These are phyloP conservation scores for Oryzaephilus surinamensis DNA, from an alignment of 1,140 invertebrate species.

Conservation along the genomic window DNA sequence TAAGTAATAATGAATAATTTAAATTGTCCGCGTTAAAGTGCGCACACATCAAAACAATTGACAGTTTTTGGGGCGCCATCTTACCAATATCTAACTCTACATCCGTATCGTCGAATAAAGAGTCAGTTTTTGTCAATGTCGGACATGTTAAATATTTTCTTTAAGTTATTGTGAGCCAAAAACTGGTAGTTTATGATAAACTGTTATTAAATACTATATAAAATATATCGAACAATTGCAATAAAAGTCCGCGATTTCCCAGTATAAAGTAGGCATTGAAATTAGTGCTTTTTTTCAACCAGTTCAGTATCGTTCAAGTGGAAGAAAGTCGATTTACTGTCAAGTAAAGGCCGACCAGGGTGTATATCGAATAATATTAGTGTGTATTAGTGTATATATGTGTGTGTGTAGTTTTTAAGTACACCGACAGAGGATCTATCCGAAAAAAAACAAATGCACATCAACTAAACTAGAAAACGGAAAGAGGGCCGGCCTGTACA, in stretches of 20 bases:
- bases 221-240: too few relatives aligned
- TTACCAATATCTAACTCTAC: conserved; percentile 4
- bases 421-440: conserved; percentile 26
- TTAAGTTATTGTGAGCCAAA: conserved; percentile 14
- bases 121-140: conserved; percentile 14
- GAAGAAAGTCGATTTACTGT: too few relatives aligned
- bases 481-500: too few relatives aligned
- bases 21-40: too few relatives aligned
- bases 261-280: too few relatives aligned
- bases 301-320: too few relatives aligned
- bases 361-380: conserved; percentile 23
- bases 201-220: too few relatives aligned
- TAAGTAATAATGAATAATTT: too few relatives aligned
- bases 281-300: conserved; percentile 14
- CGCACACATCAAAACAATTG: conserved; percentile 8
- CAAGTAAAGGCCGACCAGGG: too few relatives aligned
- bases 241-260: too few relatives aligned
- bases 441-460: background rate
- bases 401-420: conserved; percentile 28
- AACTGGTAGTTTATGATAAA: too few relatives aligned
- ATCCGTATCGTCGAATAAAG: conserved; percentile 1
- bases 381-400: conserved; percentile 8
- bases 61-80: conserved; percentile 18
- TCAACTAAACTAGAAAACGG: too few relatives aligned
- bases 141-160: conserved; percentile 30